Evolutionary conservation across 2,888 invertebrate species (phyloP), one percentile per base, ranked within the genome.

Genomic region (Tenthredo notha): DNA sequence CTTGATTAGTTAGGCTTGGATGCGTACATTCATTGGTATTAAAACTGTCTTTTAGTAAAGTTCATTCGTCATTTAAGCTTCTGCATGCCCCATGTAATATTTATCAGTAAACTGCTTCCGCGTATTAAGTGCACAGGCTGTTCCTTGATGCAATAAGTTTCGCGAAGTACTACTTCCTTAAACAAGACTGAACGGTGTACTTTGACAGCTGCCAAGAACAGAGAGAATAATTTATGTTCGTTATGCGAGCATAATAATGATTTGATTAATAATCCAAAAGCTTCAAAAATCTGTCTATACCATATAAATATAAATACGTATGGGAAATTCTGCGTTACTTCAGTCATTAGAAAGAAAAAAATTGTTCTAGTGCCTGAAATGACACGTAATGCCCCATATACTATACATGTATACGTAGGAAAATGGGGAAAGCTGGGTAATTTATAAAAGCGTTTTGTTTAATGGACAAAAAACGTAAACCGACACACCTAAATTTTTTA

Each of bases 401-500:
- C 43, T 43, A 10, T 12, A 12, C 1, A 43, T 47, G 15, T 10
- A 9, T 43, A 12, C 0, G n/a, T 21, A 58, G 0, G 1, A 21
- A 58, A 58, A 58, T n/a, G 18, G 10, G 25, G 25, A 25, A 4
- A 25, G 61, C 25, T 12, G 25, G 61, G 61, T 61, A 70, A 70
- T 70, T 70, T 37, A 70, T 25, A 18, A 67, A 67, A 67, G 67
- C 67, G 67, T 67, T 67, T 67, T 33, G 15, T 67, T 67, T 25
- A n/a, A n/a, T 40, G 37, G n/a, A n/a, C 15, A 70, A 70, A 37
- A 40, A 37, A n/a, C n/a, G n/a, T 33, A 21, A 72, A 2, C 1
- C 43, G 74, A 74, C 74, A 74, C 74, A 74, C 74, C 74, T 43
- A 74, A 74, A 74, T 21, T 21, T 70, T 70, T 70, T 40, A 74